A percentile compares a stretch with the other conserved stretches of the same genome.
Evolutionary conservation across 2,797 vertebrate genomes (phyloP).

Genomic region (Sebastes cheni): DNA sequence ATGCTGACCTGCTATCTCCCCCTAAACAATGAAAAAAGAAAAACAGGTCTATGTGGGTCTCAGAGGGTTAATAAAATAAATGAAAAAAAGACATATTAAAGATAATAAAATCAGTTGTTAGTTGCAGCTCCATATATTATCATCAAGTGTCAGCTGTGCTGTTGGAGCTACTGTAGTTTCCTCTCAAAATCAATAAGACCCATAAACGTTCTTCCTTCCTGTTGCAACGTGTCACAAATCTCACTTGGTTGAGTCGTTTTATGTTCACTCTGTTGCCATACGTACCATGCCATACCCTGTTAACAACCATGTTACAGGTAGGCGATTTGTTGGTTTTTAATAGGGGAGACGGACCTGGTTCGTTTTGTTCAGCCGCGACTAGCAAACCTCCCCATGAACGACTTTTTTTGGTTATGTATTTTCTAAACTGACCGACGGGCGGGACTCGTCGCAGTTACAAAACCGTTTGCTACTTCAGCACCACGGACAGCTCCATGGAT

Average conservation of each 20-base stretch:
- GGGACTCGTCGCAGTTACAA: background rate
- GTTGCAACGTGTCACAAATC: background rate
- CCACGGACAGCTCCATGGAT: background rate
- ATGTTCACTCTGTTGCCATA: background rate
- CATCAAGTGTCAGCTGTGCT: background rate
- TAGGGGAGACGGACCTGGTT: too few species aligned
- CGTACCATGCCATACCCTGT: background rate
- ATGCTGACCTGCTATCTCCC: too few species aligned
- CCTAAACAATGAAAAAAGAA: too few species aligned
- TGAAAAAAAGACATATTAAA: background rate
- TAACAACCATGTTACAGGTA: background rate
- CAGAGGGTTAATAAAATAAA: background rate
- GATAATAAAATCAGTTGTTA: background rate
- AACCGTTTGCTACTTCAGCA: background rate
- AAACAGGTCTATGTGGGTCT: too few species aligned
- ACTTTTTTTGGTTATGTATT: background rate
- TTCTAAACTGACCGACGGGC: background rate
- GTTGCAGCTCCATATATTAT: background rate
- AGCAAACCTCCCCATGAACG: too few species aligned
- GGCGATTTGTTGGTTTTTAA: too few species aligned
- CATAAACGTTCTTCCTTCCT: background rate
- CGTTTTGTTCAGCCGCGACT: too few species aligned
- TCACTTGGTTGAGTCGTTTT: background rate
- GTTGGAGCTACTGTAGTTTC: background rate
- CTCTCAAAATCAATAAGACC: background rate